Conservation (phyloP, 1,140 invertebrate genomes). For the Drosophila baimaii region DNA sequence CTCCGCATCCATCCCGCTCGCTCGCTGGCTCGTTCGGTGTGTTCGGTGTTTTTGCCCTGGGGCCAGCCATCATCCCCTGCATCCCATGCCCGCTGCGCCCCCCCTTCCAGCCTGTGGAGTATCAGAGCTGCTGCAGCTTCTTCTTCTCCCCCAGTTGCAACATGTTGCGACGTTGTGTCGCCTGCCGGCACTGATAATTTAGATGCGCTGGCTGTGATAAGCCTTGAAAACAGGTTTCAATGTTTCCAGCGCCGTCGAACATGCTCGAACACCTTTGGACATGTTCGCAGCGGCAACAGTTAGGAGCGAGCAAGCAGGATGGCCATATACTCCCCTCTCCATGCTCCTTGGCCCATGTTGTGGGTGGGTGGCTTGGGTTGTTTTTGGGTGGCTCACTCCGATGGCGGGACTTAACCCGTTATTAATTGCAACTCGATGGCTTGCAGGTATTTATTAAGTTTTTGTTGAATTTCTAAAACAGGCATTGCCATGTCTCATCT, state of each 20-base stretch:
- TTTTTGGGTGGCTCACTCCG: slow-evolving; percentile 8
- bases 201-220: slow-evolving; percentile 73
- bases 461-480: slow-evolving; percentile 49
- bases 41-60: slow-evolving; percentile 46
- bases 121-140: slow-evolving; percentile 7
- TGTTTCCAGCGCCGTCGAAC: slow-evolving; percentile 38
- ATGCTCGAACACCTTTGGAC: slow-evolving; percentile 6
- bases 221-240: slow-evolving; percentile 73
- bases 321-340: not conserved
- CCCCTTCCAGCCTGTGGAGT: not conserved
- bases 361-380: no score
- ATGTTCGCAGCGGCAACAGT: slow-evolving; percentile 69
- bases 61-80: slow-evolving; percentile 6
- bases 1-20: slow-evolving; percentile 23
- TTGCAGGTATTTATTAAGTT: slow-evolving; percentile 72
- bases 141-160: slow-evolving; percentile 43
- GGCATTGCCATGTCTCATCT: slow-evolving; percentile 21
- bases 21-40: slow-evolving; percentile 20
- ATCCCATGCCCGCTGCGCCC: not conserved
- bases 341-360: not conserved
- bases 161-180: slow-evolving; percentile 69
- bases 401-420: slow-evolving; percentile 52
- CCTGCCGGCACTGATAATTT: slow-evolving; percentile 80
- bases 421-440: slow-evolving; percentile 77
- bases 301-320: slow-evolving; percentile 24